These are phyloP conservation scores for Lasioglossum leucozonium DNA, from an alignment of 2,888 invertebrate species.

Conservation along the genomic window DNA sequence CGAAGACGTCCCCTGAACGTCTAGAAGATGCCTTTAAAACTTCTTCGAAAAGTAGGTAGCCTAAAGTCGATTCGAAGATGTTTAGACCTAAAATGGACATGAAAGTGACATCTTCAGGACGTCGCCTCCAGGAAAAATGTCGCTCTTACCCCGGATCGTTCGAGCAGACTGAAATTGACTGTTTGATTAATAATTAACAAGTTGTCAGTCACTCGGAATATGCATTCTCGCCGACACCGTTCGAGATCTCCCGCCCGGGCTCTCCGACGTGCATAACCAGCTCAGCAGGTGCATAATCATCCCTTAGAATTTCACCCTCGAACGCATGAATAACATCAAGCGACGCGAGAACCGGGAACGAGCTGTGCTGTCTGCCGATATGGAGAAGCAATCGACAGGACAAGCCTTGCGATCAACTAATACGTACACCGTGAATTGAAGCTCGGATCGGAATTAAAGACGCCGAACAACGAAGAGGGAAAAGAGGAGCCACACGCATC, in stretches of 20 bases:
- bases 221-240: neutral
- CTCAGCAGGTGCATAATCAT: slow-evolving; percentile 19
- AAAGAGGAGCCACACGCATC: neutral
- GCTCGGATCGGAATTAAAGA: too few species aligned
- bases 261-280: neutral
- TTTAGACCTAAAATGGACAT: too few species aligned
- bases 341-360: neutral
- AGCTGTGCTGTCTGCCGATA: neutral
- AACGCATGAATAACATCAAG: slow-evolving; percentile 20
- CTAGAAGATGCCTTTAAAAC: too few species aligned
- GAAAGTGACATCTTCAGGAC: too few species aligned
- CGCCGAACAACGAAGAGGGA: neutral
- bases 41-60: too few species aligned
- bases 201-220: neutral
- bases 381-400: neutral
- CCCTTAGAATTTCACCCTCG: neutral
- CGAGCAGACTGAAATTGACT: neutral
- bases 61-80: too few species aligned
- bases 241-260: neutral
- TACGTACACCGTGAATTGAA: too few species aligned
- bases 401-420: neutral
- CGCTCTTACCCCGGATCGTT: too few species aligned
- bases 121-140: too few species aligned
- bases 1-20: too few species aligned
- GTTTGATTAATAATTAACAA: neutral